Evolutionary conservation across 1,140 invertebrate species (phyloP).

Genomic region (Calephelis virginiensis): DNA sequence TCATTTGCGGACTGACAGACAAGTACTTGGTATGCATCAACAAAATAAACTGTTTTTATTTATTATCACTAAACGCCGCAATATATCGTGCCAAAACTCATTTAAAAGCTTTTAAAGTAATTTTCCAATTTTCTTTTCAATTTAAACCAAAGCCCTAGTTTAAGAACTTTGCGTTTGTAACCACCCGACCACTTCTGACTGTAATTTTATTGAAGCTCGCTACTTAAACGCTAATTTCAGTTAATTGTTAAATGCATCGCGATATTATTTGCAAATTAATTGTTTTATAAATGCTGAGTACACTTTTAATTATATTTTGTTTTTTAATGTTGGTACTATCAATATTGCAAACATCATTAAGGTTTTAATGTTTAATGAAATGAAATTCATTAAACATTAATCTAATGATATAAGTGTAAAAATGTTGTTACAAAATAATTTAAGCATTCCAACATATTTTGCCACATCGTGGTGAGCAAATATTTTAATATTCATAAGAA

Average conservation of each 20-base stretch:
- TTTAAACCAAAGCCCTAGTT: conserved; percentile 35
- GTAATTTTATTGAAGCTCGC: conserved; percentile 30
- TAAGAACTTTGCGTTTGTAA: conserved; percentile 40
- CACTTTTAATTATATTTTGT: too few species aligned
- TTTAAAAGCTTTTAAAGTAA: conserved; percentile 35
- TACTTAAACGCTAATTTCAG: conserved; percentile 22
- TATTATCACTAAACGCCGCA: conserved; percentile 23
- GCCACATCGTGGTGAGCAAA: too few species aligned
- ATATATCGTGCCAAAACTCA: conserved; percentile 32
- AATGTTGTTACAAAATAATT: too few species aligned
- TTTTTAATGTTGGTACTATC: too few species aligned
- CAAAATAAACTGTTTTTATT: neutral
- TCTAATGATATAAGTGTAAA: too few species aligned
- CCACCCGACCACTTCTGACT: conserved; percentile 31
- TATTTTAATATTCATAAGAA: too few species aligned
- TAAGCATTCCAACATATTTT: too few species aligned
- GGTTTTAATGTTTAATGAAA: too few species aligned
- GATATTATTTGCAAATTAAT: conserved; percentile 24
- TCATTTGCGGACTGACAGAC: too few species aligned
- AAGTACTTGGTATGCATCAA: neutral
- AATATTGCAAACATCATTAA: too few species aligned
- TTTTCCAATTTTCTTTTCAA: conserved; percentile 48
- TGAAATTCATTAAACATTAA: too few species aligned
- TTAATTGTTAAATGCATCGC: conserved; percentile 23
- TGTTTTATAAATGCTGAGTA: neutral